Evolutionary conservation across 2,888 invertebrate genomes (phyloP), one percentile per base, ranked within the genome.

Genomic region (Nomada fabriciana): DNA sequence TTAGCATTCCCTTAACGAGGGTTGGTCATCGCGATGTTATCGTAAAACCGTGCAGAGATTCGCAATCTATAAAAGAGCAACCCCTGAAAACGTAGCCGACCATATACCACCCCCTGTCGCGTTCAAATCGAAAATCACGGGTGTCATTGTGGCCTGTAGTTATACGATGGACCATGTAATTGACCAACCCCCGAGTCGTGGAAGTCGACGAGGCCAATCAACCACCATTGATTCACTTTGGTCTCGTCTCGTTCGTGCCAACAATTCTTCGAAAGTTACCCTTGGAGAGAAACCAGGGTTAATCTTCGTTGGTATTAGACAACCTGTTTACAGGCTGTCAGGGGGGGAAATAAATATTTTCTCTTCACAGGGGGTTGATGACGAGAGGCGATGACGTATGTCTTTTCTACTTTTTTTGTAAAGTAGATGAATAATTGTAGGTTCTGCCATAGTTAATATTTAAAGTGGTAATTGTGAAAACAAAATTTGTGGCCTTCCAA

Each of bases 181-280:
- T 69, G 84, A 57, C 83, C 74, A 61, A 67, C 75, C 83, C 80
- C 80, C 55, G 84, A 70, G 70, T 69, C 79, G 75, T 64, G 89
- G 90, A 87, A 80, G 43, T 79, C 76, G 85, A 86, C 83, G 81
- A 83, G 86, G 86, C 90, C 91, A 92, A 92, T 92, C 91, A 91
- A 86, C 84, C 72, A 71, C 88, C 89, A 91, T 92, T 92, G 91
- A 91, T 89, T 91, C 88, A 84, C 87, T 83, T 87, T 78, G 76
- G 76, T 70, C 80, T 80, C 82, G 76, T 80, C 71, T 69, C 84
- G 20, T 20, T 71, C 81, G 87, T 68, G 71, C 61, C 77, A 72
- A 72, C 80, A 42, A 72, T 72, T 61, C 71, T 82, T 76, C 80
- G 53, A 82, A 73, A 70, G 71, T 67, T 71, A 65, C 70, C 76